Evolutionary conservation across 2,113 vertebrate species (phyloP).

Genomic region (Podarcis raffonei): DNA sequence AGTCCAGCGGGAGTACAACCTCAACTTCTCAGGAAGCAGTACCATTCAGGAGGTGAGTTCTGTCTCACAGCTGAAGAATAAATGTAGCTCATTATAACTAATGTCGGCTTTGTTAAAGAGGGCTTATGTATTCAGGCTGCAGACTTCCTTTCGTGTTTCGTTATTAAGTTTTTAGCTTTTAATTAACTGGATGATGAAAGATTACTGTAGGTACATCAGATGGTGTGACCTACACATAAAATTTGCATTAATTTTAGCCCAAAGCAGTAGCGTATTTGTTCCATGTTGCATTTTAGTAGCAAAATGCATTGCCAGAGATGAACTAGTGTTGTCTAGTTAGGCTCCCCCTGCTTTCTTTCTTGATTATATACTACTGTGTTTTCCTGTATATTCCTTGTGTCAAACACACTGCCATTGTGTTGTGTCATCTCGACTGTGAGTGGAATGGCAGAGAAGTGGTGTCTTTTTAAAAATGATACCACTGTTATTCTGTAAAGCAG

Average conservation of each 20-base stretch:
- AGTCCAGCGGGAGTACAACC: constrained; percentile 98
- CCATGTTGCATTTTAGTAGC: constrained; percentile 15
- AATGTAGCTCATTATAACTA: constrained; percentile 80
- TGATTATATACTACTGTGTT: neutral
- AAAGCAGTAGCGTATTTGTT: neutral
- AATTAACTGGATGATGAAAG: constrained; percentile 61
- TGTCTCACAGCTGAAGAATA: constrained; percentile 77
- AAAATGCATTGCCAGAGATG: constrained; percentile 1
- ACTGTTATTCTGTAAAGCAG: constrained; percentile 55
- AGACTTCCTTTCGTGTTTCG: constrained; percentile 70
- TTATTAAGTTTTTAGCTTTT: constrained; percentile 67
- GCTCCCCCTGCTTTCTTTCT: constrained; percentile 23
- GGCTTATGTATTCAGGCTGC: constrained; percentile 63
- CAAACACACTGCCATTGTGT: neutral
- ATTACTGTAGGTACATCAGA: constrained; percentile 66
- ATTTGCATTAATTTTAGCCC: constrained; percentile 31
- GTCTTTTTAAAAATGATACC: neutral
- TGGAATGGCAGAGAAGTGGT: constrained; percentile 8
- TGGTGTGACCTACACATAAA: constrained; percentile 54
- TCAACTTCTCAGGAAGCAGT: constrained; percentile 98
- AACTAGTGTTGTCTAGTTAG: neutral
- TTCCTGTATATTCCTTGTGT: neutral
- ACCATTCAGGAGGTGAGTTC: constrained; percentile 97
- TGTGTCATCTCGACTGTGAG: neutral
- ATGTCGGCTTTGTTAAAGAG: constrained; percentile 72